Evolutionary conservation across 2,797 vertebrate genomes (phyloP).

Genomic region (Darevskia nairensis): DNA sequence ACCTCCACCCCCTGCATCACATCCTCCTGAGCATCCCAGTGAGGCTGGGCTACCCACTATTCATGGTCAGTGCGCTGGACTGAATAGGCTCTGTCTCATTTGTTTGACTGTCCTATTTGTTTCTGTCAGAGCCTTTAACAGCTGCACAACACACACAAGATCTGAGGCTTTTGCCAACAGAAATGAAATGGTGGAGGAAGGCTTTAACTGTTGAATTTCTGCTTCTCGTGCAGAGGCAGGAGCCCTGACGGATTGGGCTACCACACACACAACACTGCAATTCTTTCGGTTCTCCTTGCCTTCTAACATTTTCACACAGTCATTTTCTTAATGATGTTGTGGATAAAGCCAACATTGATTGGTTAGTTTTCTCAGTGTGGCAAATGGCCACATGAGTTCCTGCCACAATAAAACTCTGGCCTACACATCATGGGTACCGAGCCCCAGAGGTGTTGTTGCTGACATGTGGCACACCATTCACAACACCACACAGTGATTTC

Average conservation of each 20-base stretch:
- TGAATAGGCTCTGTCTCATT: no score
- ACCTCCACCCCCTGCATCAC: no score
- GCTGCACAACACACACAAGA: background rate
- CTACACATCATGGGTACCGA: background rate
- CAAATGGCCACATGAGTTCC: background rate
- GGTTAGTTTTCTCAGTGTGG: background rate
- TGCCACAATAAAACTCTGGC: background rate
- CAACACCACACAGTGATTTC: background rate
- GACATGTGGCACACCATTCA: background rate
- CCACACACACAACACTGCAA: background rate
- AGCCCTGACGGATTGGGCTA: background rate
- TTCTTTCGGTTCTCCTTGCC: background rate
- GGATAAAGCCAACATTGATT: background rate
- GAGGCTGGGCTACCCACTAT: background rate
- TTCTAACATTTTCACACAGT: background rate
- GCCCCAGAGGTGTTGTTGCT: background rate
- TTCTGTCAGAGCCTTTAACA: background rate
- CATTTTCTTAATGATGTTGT: background rate
- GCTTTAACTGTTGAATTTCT: background rate
- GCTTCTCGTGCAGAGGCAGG: background rate
- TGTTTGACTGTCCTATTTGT: no score
- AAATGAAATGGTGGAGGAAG: background rate
- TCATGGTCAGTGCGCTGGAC: no score
- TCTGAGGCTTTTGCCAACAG: background rate
- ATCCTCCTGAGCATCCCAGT: background rate